These are phyloP conservation scores for Hydrotaea cyrtoneurina DNA, from an alignment of 2,888 invertebrate species.

Conservation along the genomic window DNA sequence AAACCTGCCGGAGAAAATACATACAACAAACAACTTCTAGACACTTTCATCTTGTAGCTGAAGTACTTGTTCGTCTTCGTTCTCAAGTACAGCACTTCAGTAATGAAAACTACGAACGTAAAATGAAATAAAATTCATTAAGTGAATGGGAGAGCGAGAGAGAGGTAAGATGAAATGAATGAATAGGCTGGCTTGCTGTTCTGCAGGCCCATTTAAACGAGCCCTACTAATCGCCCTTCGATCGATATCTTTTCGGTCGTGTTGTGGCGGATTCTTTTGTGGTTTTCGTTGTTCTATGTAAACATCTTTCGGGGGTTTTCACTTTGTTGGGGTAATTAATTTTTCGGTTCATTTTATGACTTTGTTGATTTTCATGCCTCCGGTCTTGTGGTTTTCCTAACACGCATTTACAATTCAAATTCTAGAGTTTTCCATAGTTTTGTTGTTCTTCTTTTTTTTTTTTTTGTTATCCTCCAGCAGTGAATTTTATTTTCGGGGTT, in stretches of 20 bases:
- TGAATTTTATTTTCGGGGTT: background rate
- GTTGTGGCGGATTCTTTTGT: background rate
- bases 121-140: background rate
- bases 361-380: background rate
- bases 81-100: background rate
- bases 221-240: background rate
- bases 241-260: background rate
- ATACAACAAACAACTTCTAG: background rate
- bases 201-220: background rate
- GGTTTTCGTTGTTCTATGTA: background rate
- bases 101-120: background rate
- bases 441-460: no score
- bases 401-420: slow-evolving; percentile 25
- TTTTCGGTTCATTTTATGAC: background rate
- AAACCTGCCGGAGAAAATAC: background rate
- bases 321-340: slow-evolving; percentile 15
- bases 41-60: background rate
- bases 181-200: background rate
- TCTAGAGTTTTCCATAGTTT: background rate
- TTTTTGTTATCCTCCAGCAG: background rate
- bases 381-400: slow-evolving; percentile 6
- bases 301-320: slow-evolving; percentile 11
- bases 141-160: background rate
- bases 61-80: background rate
- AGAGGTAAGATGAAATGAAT: background rate